phyloP scores from a whole-genome alignment of 2,797 vertebrate genomes.

The Falco peregrinus region DNA sequence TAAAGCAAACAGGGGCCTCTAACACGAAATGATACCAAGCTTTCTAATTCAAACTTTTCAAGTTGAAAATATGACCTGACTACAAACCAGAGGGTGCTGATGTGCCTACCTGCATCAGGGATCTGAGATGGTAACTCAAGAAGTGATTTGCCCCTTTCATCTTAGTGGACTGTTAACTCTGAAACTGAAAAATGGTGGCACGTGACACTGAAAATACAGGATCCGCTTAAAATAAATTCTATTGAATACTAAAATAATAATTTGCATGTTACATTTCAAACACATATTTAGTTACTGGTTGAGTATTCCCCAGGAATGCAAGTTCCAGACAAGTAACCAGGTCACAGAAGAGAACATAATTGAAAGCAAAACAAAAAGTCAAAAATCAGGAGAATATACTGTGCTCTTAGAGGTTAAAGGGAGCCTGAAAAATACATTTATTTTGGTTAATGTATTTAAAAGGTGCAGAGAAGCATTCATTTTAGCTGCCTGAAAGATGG shows the following conservation, averaged over 20 bases:
- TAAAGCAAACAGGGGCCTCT: not conserved
- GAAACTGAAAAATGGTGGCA: constrained; percentile 4
- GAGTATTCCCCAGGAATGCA: not conserved
- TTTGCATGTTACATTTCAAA: not conserved
- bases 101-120: not conserved
- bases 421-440: not conserved
- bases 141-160: not conserved
- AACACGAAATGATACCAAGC: not conserved
- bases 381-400: not conserved
- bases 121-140: not conserved
- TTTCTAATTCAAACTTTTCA: not conserved
- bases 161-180: not conserved
- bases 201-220: not conserved
- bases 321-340: not conserved
- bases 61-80: not conserved
- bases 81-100: not conserved
- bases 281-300: not conserved
- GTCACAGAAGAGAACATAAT: not conserved
- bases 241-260: not conserved
- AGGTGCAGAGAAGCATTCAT: not conserved
- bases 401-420: not conserved
- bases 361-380: not conserved
- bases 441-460: not conserved
- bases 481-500: not conserved
- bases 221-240: not conserved